phyloP scores from a whole-genome alignment of 2,888 invertebrate species.

The Spisula solida region DNA sequence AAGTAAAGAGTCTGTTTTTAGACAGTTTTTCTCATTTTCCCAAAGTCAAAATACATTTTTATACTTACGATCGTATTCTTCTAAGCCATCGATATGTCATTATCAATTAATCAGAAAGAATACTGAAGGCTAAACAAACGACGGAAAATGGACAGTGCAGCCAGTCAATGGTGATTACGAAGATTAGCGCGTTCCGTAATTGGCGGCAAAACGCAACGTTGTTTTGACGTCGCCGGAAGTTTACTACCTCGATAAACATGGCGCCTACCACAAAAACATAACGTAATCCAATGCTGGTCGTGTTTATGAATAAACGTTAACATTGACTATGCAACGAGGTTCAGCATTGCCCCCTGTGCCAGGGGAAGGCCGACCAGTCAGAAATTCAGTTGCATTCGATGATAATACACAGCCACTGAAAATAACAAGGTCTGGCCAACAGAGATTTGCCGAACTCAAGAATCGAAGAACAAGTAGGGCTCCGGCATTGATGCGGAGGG shows the following conservation, averaged over 20 bases:
- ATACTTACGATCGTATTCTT: no score
- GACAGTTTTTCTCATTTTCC: no score
- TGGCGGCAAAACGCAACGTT: conserved; percentile 29
- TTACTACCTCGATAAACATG: conserved; percentile 20
- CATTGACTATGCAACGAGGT: background rate
- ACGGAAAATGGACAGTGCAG: no score
- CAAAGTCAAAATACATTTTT: no score
- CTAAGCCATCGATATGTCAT: no score
- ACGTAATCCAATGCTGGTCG: background rate
- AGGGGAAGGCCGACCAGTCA: background rate
- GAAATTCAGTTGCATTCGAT: conserved; percentile 12
- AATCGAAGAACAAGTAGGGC: background rate
- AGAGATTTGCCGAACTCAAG: background rate
- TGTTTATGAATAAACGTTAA: background rate
- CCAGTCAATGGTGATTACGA: no score
- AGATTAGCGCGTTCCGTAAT: background rate
- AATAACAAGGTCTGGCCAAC: background rate
- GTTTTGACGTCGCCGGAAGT: conserved; percentile 41
- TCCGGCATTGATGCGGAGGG: background rate
- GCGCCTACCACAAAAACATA: background rate
- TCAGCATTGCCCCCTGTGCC: background rate
- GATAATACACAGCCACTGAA: background rate
- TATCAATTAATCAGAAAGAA: no score
- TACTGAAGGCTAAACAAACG: no score
- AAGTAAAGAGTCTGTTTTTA: no score